A percentile compares a stretch with the other conserved stretches of the same genome.
These are phyloP conservation scores for Nebria salina DNA, from an alignment of 2,888 invertebrate genomes.

Conservation along the genomic window DNA sequence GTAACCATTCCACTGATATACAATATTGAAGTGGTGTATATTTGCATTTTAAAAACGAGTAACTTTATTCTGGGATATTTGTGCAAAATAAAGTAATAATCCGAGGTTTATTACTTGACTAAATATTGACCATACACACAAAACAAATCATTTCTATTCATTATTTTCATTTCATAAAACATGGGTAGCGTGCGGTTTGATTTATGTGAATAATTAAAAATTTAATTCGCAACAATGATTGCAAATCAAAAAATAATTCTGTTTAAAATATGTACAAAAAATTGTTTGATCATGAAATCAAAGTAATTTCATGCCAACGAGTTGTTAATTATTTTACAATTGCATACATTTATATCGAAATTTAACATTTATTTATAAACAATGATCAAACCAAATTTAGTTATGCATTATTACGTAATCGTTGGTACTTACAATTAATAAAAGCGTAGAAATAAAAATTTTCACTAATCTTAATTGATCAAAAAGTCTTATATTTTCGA, in stretches of 20 bases:
- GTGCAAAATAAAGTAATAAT: background rate
- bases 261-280: constrained; percentile 20
- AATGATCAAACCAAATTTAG: too few relatives aligned
- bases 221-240: constrained; percentile 34
- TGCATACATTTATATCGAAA: background rate
- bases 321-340: background rate
- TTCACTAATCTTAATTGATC: too few relatives aligned
- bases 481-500: too few relatives aligned
- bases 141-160: background rate
- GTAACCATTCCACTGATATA: too few relatives aligned
- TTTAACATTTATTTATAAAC: background rate
- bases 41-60: background rate
- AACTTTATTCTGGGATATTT: too few relatives aligned
- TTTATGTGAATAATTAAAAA: constrained; percentile 31
- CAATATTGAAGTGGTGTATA: background rate
- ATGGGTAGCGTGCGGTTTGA: background rate
- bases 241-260: constrained; percentile 38
- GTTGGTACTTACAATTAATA: too few relatives aligned
- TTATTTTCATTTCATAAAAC: background rate
- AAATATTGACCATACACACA: background rate
- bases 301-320: background rate
- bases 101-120: background rate
- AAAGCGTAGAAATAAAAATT: too few relatives aligned
- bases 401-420: too few relatives aligned
- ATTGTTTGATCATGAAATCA: background rate